Evolutionary conservation across 1,140 invertebrate species (phyloP), one percentile per base, ranked within the genome.

Genomic region (Zophobas morio): DNA sequence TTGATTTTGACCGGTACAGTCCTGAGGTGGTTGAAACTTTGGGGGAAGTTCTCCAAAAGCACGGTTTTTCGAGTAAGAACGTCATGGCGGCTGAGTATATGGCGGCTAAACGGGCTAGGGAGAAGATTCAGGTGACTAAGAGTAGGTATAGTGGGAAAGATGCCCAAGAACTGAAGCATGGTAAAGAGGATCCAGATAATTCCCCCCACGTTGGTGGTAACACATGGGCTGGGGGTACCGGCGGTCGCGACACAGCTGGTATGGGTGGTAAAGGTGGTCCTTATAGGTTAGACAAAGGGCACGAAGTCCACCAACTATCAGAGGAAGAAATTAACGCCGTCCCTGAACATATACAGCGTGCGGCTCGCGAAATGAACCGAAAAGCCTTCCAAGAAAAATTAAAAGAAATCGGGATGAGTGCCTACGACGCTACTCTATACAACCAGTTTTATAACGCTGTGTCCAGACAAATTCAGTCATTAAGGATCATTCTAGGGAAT

Each of bases 1-100:
- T 99, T 83, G 98, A 99, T 88, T 99, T 99, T 88, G 98, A 99
- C 88, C 90, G 92, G 70, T 98, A 97, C 85, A 95, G 93, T 81
- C 90, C 92, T 39, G 96, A 98, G 84, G 88, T 94, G 20, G 89
- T 93, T 63, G 93, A 96, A 79, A 94, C 94, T 1, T 84, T 98
- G 36, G 88, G 93, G 0, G 89, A 93, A 73, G 93, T 97, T 20
- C 87, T 99, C 75, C 90, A 93, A 74, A 94, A 96, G 78, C 94
- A 97, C 86, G 96, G 96, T 3, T 92, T 98, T 80, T 92, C 95
- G 1, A 89, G 94, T 66, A 92, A 92, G 79, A 92, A 91, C 6
- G 90, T 91, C 72, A 84, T 89, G 6, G 88, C 87, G 54, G 88
- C 89, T 81, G 86, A 89, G 77, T 84, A 89, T 74, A 82, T 86